Evolutionary conservation across 2,797 vertebrate genomes (phyloP), one percentile per base, ranked within the genome.

Genomic region (Acipenser oxyrinchus): DNA sequence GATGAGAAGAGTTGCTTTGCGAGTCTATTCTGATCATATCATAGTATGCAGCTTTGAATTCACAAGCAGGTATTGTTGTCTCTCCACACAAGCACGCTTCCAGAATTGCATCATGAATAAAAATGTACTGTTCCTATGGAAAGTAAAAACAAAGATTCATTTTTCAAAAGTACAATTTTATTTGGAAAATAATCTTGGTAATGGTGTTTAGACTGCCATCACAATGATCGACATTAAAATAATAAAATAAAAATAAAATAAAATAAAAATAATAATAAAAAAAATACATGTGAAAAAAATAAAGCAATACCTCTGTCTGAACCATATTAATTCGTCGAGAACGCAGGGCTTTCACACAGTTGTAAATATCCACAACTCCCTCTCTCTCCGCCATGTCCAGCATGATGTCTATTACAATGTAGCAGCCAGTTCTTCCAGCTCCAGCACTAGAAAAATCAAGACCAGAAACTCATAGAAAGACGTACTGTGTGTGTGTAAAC

Each of bases 11-110:
- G 85, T 98, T 99, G 76, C 95, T 99, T 85, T 99, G 97, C 60
- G 95, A 97, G 83, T 99, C 97, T 86, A 99, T 97, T 86, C 96
- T 92, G 85, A 98, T 98, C 92, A 99, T 96, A 85, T 99, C 97
- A 74, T 98, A 99, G 86, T 95, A 98, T 49, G 96, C 93, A 58
- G 93, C 95, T 90, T 98, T 98, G 84, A 95, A 97, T 90, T 99
- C 97, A 1, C 95, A 97, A 66, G 94, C 93, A 4, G 96, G 95
- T 74, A 99, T 99, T 74, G 95, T 95, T 61, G 97, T 99, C 86
- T 99, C 97, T 74, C 97, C 97, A 79, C 97, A 99, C 51, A 99
- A 86, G 84, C 97, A 99, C 13, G 96, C 96, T 90, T 99, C 97
- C 74, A 99, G 84, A 76, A 99, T 99, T 82, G 97, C 97, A 67